Evolutionary conservation across 2,113 vertebrate genomes (phyloP).

Genomic region (Isurus oxyrinchus): DNA sequence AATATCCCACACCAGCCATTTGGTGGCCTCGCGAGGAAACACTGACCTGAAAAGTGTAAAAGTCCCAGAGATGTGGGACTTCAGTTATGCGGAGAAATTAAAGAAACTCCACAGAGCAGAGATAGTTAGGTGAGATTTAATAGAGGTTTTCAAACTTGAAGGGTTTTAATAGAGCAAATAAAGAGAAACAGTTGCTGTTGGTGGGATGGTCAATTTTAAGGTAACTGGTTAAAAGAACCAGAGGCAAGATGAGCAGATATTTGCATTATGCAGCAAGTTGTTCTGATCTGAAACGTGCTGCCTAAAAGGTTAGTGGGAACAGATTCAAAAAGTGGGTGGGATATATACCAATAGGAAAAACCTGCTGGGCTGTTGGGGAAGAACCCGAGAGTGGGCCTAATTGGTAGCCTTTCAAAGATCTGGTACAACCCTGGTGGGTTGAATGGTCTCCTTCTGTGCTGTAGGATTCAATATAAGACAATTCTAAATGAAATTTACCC

Average conservation of each 20-base stretch:
- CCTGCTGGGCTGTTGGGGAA: background rate
- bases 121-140: background rate
- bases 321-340: background rate
- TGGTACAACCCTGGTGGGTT: background rate
- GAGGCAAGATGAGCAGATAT: background rate
- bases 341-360: background rate
- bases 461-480: background rate
- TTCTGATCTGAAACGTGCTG: background rate
- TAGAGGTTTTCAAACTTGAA: background rate
- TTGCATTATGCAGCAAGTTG: background rate
- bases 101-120: background rate
- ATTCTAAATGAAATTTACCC: background rate
- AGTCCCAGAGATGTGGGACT: background rate
- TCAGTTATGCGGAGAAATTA: background rate
- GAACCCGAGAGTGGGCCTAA: background rate
- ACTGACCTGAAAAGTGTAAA: background rate
- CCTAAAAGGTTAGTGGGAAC: background rate
- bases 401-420: background rate
- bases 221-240: background rate
- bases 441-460: background rate
- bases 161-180: background rate
- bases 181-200: background rate
- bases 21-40: background rate
- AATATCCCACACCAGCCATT: background rate
- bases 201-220: background rate